Conservation (phyloP, 2,888 invertebrate genomes). For the Ischnus inquisitorius region DNA sequence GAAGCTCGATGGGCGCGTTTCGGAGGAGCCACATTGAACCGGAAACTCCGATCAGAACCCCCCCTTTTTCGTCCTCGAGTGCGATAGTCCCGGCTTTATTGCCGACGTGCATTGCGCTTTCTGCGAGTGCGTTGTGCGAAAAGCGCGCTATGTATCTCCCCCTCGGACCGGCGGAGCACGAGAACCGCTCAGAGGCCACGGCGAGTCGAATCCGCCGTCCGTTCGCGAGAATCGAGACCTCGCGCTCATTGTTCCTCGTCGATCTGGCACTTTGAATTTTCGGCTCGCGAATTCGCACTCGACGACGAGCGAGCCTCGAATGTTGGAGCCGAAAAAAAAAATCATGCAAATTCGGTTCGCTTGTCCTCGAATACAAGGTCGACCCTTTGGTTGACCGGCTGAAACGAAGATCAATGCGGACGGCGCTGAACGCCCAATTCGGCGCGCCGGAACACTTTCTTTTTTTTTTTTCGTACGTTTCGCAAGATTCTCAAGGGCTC, state of each 20-base stretch:
- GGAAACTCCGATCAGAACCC: slow-evolving; percentile 26
- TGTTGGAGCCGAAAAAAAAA: too few species aligned
- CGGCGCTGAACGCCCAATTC: too few species aligned
- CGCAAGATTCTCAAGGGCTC: too few species aligned
- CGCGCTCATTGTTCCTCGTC: slow-evolving; percentile 19
- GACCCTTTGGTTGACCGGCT: too few species aligned
- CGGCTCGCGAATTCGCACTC: too few species aligned
- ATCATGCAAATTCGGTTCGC: too few species aligned
- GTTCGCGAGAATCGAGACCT: slow-evolving; percentile 12
- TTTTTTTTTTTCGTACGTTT: too few species aligned
- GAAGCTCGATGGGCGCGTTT: background rate
- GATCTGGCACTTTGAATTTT: background rate
- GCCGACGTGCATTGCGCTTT: background rate
- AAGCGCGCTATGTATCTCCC: background rate
- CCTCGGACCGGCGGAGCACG: slow-evolving; percentile 9
- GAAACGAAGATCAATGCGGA: too few species aligned
- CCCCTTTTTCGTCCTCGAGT: too few species aligned
- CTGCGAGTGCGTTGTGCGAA: background rate
- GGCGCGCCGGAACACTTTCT: too few species aligned
- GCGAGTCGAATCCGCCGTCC: background rate
- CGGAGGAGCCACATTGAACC: slow-evolving; percentile 33
- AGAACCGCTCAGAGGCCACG: slow-evolving; percentile 11
- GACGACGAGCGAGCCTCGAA: too few species aligned
- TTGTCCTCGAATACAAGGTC: too few species aligned
- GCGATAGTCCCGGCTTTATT: background rate